Percentiles rank a stretch among this genome's conserved stretches.
phyloP scores from a whole-genome alignment of 2,797 vertebrate species.

The Rhinophrynus dorsalis region DNA sequence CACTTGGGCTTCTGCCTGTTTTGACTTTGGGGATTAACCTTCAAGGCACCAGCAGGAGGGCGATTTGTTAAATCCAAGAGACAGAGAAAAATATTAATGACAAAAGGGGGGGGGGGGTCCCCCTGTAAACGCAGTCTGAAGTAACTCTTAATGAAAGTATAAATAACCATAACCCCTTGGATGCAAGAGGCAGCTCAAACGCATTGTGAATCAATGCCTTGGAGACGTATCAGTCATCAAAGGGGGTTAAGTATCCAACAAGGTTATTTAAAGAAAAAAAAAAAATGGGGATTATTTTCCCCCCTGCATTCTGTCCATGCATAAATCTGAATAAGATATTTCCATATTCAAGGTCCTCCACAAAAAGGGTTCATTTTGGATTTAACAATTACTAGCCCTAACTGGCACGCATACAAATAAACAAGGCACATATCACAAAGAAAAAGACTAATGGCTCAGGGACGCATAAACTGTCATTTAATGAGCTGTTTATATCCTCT shows the following conservation, averaged over 20 bases:
- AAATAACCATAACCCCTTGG: no score
- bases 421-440: background rate
- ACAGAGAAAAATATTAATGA: constrained; percentile 53
- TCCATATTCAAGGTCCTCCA: background rate
- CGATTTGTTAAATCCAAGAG: constrained; percentile 65
- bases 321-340: no score
- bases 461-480: no score
- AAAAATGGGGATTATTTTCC: no score
- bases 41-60: constrained; percentile 72
- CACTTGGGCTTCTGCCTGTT: constrained; percentile 73
- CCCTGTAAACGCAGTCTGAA: no score
- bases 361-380: background rate
- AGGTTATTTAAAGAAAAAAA: no score
- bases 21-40: constrained; percentile 81
- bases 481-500: constrained; percentile 7
- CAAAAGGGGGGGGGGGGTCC: constrained; percentile 61
- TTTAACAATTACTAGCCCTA: background rate
- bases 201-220: no score
- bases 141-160: no score
- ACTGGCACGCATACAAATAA: background rate
- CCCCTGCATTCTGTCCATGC: no score
- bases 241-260: no score
- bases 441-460: background rate
- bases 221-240: no score
- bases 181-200: no score